Evolutionary conservation across 2,113 vertebrate genomes (phyloP).

Genomic region (Anolis sagrei): DNA sequence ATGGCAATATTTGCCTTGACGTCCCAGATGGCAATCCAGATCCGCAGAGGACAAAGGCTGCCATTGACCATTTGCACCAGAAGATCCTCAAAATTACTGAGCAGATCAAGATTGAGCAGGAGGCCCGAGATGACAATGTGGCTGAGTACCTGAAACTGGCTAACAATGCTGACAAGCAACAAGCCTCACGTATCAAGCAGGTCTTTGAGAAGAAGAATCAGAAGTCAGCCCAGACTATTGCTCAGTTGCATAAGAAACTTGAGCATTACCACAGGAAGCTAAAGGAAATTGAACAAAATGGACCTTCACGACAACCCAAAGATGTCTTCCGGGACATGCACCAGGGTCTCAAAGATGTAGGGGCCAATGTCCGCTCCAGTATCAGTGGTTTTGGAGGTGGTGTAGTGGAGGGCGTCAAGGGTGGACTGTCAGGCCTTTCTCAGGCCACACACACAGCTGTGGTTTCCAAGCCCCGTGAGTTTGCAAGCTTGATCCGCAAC

Average conservation of each 20-base stretch:
- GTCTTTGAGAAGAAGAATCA: slow-evolving; percentile 99
- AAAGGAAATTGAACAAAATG: slow-evolving; percentile 97
- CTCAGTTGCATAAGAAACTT: slow-evolving; percentile 97
- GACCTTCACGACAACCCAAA: slow-evolving; percentile 93
- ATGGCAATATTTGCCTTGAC: slow-evolving; percentile 89
- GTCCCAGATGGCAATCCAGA: slow-evolving; percentile 84
- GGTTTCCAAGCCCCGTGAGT: slow-evolving; percentile 95
- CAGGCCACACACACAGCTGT: slow-evolving; percentile 90
- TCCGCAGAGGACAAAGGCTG: slow-evolving; percentile 89
- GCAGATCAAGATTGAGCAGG: slow-evolving; percentile 98
- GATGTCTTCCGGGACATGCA: slow-evolving; percentile 98
- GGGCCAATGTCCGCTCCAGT: slow-evolving; percentile 94
- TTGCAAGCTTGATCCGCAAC: slow-evolving; percentile 96
- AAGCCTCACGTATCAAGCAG: slow-evolving; percentile 96
- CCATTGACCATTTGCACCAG: slow-evolving; percentile 97
- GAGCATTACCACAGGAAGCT: slow-evolving; percentile 97
- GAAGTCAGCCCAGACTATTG: slow-evolving; percentile 96
- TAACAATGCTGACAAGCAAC: slow-evolving; percentile 97
- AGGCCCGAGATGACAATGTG: slow-evolving; percentile 96
- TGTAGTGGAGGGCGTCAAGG: slow-evolving; percentile 94
- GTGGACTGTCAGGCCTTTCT: slow-evolving; percentile 92
- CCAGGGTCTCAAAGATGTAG: slow-evolving; percentile 95
- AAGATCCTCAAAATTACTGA: slow-evolving; percentile 98
- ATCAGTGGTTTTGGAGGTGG: slow-evolving; percentile 96
- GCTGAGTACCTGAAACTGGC: slow-evolving; percentile 97